Percentiles rank a stretch among this genome's conserved stretches.
phyloP scores from a whole-genome alignment of 2,888 invertebrate species.

The Orchesella flavescens region DNA sequence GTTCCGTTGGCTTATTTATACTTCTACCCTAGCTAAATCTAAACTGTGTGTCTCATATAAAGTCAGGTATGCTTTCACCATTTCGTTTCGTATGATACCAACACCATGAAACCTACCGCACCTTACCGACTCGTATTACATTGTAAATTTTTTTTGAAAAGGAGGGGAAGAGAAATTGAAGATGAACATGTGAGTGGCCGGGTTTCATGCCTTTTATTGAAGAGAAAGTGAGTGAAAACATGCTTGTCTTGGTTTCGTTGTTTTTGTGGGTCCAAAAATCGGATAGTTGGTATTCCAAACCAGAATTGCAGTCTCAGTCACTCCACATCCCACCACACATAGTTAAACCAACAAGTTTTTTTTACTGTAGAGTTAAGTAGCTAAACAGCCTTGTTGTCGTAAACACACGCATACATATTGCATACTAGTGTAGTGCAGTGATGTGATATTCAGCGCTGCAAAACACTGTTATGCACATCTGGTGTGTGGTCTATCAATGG shows the following conservation, averaged over 20 bases:
- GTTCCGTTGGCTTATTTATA: background rate
- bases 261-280: slow-evolving; percentile 3
- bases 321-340: background rate
- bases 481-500: no score
- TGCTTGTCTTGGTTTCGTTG: background rate
- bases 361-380: background rate
- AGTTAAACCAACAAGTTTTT: slow-evolving; percentile 5
- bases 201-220: slow-evolving; percentile 8
- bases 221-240: background rate
- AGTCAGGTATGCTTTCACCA: background rate
- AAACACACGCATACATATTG: no score
- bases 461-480: no score
- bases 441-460: no score
- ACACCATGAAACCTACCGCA: background rate
- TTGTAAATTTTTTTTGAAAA: slow-evolving; percentile 7
- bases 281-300: slow-evolving; percentile 47
- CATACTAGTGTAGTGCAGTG: no score
- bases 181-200: background rate
- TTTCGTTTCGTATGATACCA: background rate
- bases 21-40: background rate
- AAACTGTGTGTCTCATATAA: background rate
- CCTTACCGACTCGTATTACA: slow-evolving; percentile 5
- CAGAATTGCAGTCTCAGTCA: slow-evolving; percentile 29
- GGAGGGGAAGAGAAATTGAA: background rate
- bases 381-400: background rate